These are phyloP conservation scores for Nysson spinosus DNA, from an alignment of 2,888 invertebrate genomes.

Conservation along the genomic window DNA sequence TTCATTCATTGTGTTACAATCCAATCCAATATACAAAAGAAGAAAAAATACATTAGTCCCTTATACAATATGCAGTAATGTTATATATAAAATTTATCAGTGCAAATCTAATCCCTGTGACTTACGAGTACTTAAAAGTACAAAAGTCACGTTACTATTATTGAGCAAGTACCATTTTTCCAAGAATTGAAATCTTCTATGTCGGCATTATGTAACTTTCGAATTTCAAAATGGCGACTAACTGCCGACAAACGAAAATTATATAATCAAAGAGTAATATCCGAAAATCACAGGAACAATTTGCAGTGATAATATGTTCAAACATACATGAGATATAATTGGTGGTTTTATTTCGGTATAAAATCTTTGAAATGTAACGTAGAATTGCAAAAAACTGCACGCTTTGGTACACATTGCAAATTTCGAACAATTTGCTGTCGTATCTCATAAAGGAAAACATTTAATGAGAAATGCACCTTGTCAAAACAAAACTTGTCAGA, in stretches of 20 bases:
- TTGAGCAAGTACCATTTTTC: slow-evolving; percentile 29
- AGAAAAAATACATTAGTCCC: slow-evolving; percentile 77
- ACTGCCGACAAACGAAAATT: not conserved
- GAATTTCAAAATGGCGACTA: no score
- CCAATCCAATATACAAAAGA: slow-evolving; percentile 78
- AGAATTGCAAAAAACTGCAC: slow-evolving; percentile 10
- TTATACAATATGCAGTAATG: slow-evolving; percentile 55
- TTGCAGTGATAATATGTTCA: slow-evolving; percentile 52
- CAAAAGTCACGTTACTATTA: slow-evolving; percentile 11
- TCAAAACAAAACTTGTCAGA: slow-evolving; percentile 35
- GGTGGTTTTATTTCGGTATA: slow-evolving; percentile 53
- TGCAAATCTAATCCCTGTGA: slow-evolving; percentile 63
- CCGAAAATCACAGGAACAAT: slow-evolving; percentile 58
- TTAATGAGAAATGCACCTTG: slow-evolving; percentile 37
- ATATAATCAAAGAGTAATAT: not conserved
- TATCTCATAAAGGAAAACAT: slow-evolving; percentile 45
- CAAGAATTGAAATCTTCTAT: slow-evolving; percentile 5
- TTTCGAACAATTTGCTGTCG: not conserved
- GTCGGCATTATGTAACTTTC: no score
- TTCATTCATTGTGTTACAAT: slow-evolving; percentile 78
- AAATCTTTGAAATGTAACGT: slow-evolving; percentile 6
- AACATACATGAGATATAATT: slow-evolving; percentile 47
- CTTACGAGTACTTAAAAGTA: slow-evolving; percentile 20
- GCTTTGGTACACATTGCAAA: slow-evolving; percentile 3
- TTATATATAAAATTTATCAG: slow-evolving; percentile 55